Conservation (phyloP, 64 coral and sea anemone genomes). For the Catalaphyllia jardinei region DNA sequence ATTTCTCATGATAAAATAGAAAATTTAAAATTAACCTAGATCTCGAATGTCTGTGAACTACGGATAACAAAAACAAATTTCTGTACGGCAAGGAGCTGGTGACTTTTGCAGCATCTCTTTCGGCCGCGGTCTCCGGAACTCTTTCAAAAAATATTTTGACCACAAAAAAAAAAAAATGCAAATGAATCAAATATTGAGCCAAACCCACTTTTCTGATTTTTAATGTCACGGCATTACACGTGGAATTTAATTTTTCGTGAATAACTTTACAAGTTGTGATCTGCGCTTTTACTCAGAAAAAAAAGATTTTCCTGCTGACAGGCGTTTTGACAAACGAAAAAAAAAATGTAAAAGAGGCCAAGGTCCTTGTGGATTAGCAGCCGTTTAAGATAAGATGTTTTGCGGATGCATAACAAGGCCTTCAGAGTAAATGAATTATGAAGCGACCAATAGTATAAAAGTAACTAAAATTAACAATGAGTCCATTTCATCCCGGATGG, state of each 20-base stretch:
- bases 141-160: neutral
- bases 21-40: too few species aligned
- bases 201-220: neutral
- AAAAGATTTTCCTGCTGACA: neutral
- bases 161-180: neutral
- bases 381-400: neutral
- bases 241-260: neutral
- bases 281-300: neutral
- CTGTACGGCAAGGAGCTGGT: too few species aligned
- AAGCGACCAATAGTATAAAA: constrained; percentile 3
- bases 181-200: neutral
- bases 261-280: neutral
- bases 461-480: neutral
- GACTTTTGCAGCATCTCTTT: neutral
- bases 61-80: too few species aligned
- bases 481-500: neutral
- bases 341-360: neutral
- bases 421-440: constrained; percentile 11
- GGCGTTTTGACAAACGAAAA: too few species aligned
- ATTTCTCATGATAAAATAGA: too few species aligned
- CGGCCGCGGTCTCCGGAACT: neutral
- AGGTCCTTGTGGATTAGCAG: neutral
- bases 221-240: neutral
- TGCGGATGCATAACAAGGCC: neutral
- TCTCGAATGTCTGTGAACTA: too few species aligned